Percentiles rank a stretch among this genome's conserved stretches.
Conservation (phyloP, 2,888 invertebrate species). For the Chromoteleia sp. region DNA sequence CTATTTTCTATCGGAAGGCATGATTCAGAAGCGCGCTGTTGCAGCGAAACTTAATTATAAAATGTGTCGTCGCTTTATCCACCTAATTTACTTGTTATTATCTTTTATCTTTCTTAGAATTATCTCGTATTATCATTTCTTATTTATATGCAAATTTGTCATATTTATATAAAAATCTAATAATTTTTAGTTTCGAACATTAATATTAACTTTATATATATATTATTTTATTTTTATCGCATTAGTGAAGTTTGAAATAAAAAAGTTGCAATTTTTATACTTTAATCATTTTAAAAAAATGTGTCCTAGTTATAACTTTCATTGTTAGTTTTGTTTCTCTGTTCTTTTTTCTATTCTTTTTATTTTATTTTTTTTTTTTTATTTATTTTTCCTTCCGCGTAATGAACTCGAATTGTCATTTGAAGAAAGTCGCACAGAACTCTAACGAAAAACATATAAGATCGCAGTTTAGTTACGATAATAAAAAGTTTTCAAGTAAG, state of each 20-base stretch:
- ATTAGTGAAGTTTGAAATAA: no score
- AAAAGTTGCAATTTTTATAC: no score
- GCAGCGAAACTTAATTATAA: constrained; percentile 23
- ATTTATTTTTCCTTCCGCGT: background rate
- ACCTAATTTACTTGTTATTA: background rate
- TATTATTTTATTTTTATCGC: no score
- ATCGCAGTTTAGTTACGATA: constrained; percentile 7
- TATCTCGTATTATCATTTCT: background rate
- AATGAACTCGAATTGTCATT: background rate
- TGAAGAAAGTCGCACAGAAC: no score
- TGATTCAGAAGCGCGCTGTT: constrained; percentile 4
- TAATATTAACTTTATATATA: no score
- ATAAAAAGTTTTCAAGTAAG: constrained; percentile 11
- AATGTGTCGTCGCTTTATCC: background rate
- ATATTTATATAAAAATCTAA: no score
- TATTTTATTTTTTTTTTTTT: background rate
- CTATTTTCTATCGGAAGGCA: constrained; percentile 24
- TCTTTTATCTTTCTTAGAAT: background rate
- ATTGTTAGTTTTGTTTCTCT: no score
- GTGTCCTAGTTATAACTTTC: no score
- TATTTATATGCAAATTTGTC: no score
- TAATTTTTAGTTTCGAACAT: background rate
- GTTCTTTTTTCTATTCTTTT: background rate
- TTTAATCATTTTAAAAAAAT: no score
- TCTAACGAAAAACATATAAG: background rate